phyloP scores from a whole-genome alignment of 2,888 invertebrate genomes.

The Onchidella celtica region DNA sequence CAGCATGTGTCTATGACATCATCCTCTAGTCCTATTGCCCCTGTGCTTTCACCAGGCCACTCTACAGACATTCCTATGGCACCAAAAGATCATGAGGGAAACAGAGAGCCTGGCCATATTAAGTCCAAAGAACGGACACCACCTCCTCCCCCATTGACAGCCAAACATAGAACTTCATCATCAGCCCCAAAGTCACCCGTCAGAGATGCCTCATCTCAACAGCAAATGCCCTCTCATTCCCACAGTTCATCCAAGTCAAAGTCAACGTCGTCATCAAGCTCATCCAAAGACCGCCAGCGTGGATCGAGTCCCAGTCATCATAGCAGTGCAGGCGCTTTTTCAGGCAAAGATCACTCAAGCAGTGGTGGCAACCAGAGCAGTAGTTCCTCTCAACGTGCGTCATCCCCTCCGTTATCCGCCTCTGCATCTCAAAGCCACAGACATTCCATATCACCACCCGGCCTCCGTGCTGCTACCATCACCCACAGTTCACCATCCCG shows the following conservation, averaged over 20 bases:
- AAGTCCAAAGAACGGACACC: background rate
- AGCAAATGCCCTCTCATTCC: background rate
- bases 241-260: constrained; percentile 27
- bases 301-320: background rate
- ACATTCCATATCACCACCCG: background rate
- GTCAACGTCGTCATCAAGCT: background rate
- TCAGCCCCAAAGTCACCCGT: constrained; percentile 3
- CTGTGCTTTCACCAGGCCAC: constrained; percentile 1
- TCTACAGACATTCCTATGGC: constrained; percentile 18
- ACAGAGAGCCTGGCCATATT: background rate
- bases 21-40: constrained; percentile 25
- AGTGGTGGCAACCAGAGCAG: background rate
- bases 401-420: background rate
- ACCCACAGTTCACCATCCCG: background rate
- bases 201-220: background rate
- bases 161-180: background rate
- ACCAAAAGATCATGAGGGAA: background rate
- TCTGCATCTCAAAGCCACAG: background rate
- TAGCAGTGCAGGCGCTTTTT: background rate
- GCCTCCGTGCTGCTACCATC: background rate
- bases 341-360: constrained; percentile 16
- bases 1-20: background rate
- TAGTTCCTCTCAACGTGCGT: background rate
- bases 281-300: background rate
- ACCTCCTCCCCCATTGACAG: background rate